Conservation (phyloP, 2,113 vertebrate genomes). For the Halichoerus grypus region DNA sequence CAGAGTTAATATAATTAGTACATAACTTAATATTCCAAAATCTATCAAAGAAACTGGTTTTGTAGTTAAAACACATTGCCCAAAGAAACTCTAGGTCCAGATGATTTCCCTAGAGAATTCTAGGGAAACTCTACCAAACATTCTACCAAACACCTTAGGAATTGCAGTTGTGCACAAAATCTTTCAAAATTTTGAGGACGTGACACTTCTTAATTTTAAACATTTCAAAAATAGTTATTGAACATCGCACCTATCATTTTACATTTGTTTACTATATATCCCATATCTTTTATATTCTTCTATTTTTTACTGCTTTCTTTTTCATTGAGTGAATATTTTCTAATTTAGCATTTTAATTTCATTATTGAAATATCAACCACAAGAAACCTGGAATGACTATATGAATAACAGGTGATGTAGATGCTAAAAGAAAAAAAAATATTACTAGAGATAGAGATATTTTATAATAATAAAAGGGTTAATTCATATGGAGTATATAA, state of each 20-base stretch:
- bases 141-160: background rate
- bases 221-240: background rate
- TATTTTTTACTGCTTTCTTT: background rate
- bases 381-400: background rate
- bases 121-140: too few species aligned
- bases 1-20: background rate
- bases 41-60: background rate
- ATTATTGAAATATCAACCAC: background rate
- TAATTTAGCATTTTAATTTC: background rate
- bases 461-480: background rate
- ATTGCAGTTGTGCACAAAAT: background rate
- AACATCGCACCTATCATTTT: background rate
- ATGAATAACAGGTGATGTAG: background rate
- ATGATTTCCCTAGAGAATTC: background rate
- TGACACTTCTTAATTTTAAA: background rate
- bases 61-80: background rate
- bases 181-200: background rate
- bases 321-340: background rate
- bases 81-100: background rate
- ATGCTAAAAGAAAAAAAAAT: background rate
- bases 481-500: background rate
- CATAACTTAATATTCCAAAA: background rate
- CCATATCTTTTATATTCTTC: background rate
- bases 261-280: background rate
- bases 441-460: background rate